Evolutionary conservation across 2,888 invertebrate species (phyloP).

Genomic region (Rhagophthalmus giganteus): DNA sequence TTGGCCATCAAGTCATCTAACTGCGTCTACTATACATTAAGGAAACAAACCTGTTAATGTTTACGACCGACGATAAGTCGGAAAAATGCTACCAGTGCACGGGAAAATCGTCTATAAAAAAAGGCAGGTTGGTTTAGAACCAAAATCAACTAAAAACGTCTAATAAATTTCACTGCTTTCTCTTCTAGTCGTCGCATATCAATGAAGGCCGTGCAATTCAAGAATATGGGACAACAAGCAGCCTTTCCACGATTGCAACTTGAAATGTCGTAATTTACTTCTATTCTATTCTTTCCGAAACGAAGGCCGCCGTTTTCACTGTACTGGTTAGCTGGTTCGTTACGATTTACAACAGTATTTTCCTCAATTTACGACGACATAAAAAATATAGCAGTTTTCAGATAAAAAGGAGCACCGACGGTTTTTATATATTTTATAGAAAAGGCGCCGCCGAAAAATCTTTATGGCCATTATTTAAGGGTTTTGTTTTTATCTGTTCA

Average conservation of each 20-base stretch:
- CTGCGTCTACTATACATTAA: too few species aligned
- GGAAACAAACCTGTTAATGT: background rate
- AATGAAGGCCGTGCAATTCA: constrained; percentile 12
- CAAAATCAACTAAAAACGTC: constrained; percentile 5
- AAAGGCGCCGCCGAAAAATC: constrained; percentile 4
- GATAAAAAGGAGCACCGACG: constrained; percentile 1
- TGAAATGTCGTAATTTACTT: constrained; percentile 3
- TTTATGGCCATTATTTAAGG: too few species aligned
- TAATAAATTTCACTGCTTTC: constrained; percentile 21
- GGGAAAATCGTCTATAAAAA: too few species aligned
- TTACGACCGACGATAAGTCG: background rate
- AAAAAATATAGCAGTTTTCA: constrained; percentile 4
- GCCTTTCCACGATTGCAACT: constrained; percentile 4
- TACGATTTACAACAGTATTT: background rate
- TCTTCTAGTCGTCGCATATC: constrained; percentile 10
- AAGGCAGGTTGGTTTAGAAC: too few species aligned
- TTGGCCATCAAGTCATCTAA: too few species aligned
- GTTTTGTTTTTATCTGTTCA: too few species aligned
- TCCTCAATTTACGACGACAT: constrained; percentile 4
- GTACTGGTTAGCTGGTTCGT: background rate
- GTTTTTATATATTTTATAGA: constrained; percentile 1
- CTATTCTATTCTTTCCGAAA: constrained; percentile 5
- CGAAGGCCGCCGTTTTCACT: constrained; percentile 3
- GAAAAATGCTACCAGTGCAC: background rate
- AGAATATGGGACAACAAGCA: constrained; percentile 11